Base-by-base conservation (phyloP, 2,113 vertebrate genomes). In the Gambusia holbrooki region DNA sequence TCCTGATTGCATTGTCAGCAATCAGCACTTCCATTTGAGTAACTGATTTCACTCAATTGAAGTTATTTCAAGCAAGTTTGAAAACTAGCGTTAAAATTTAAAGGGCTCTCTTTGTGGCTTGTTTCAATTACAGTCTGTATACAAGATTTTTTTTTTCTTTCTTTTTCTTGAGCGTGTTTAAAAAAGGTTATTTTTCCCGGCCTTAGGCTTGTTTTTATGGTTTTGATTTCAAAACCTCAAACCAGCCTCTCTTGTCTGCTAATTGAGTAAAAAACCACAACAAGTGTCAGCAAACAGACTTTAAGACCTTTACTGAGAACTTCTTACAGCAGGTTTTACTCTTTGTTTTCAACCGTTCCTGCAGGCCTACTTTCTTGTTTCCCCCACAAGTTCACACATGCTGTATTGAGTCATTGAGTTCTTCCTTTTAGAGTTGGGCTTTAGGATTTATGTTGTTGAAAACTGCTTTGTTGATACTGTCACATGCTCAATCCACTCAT, bases 1-100 rank as follows among this genome's bases (percentile, higher is more conserved):
- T 73, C 75, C 87, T 84, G 88, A 84, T 87, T 90, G 86, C 88
- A 82, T 86, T 87, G 87, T 92, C 92, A 93, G 92, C 90, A 89
- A 84, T 89, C 80, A 69, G 71, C 25, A n/a, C 66, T 66, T 37
- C 75, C 77, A 71, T 80, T 72, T 67, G 74, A 87, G 65, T 76
- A 80, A 87, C 83, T 81, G 62, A 83, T 86, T 71, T 76, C 25
- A 67, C 45, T 66, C 65, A 70, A 76, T 81, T 35, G 27, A 86
- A 84, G 80, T 83, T 70, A 67, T 79, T 84, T 77, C 62, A 11
- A 30, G 60, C 70, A 79, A 84, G 79, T 82, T 87, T 74, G n/a
- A 71, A 37, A 30, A 40, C 51, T 64, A n/a, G 77, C 65, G 64
- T 86, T 79, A 66, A 83, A 64, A 69, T 74, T 70, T 66, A 86